Base-by-base conservation (phyloP, 2,113 vertebrate species). In the Hemicordylus capensis region DNA sequence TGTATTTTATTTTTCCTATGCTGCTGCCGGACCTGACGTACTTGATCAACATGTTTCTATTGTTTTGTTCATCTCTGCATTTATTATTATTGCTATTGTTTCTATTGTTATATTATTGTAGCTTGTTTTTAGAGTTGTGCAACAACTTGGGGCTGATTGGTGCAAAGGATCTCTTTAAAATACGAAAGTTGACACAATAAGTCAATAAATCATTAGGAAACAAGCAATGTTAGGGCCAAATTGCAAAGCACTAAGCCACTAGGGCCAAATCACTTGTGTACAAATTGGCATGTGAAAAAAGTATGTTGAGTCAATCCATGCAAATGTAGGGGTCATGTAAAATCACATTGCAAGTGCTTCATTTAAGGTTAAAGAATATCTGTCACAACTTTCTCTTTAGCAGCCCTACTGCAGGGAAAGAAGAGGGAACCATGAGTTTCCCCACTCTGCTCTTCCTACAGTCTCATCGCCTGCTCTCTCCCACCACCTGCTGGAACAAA, bases 161-260 rank as follows among this genome's bases (percentile, higher is more conserved):
- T n/a, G n/a, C n/a, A n/a, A n/a, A n/a, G n/a, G n/a, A n/a, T n/a
- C n/a, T n/a, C n/a, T n/a, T n/a, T n/a, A n/a, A n/a, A n/a, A n/a
- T n/a, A n/a, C n/a, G n/a, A n/a, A n/a, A n/a, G n/a, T n/a, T n/a
- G n/a, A n/a, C n/a, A n/a, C n/a, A n/a, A n/a, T n/a, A n/a, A n/a
- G n/a, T n/a, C n/a, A n/a, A n/a, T 89, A 84, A 6, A 0, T 81
- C 90, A 39, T 61, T 73, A 67, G 46, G 58, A 56, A 37, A 76
- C 39, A 54, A 34, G 6, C 37, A 37, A 22, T 1, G 51, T 7
- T 15, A 61, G 66, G 48, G 14, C 24, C 72, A 24, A 87, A 8
- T 64, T 76, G 34, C 9, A 0, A n/a, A n/a, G n/a, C n/a, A n/a
- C n/a, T n/a, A n/a, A n/a, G n/a, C n/a, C n/a, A n/a, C n/a, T n/a